Evolutionary conservation across 2,888 invertebrate species (phyloP).

Genomic region (Meteorus colon): DNA sequence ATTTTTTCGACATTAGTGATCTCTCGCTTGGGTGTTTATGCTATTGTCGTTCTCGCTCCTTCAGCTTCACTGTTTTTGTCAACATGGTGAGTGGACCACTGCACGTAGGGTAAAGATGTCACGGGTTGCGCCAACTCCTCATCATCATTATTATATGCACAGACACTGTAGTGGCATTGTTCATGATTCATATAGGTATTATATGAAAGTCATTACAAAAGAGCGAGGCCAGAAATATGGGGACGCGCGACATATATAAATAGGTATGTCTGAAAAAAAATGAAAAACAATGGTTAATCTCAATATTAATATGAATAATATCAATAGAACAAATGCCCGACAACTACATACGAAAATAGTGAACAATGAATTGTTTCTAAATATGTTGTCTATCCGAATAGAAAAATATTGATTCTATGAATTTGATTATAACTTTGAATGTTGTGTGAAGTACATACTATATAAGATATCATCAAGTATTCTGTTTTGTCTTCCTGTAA

Average conservation of each 20-base stretch:
- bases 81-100: conserved; percentile 32
- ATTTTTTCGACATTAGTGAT: neutral
- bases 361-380: too few species aligned
- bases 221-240: neutral
- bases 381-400: too few species aligned
- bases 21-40: neutral
- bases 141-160: conserved; percentile 67
- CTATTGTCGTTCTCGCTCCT: conserved; percentile 2
- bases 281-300: too few species aligned
- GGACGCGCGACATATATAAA: neutral
- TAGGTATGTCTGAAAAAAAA: too few species aligned
- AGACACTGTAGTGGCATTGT: conserved; percentile 26
- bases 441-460: too few species aligned
- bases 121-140: conserved; percentile 49
- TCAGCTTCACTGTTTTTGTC: conserved; percentile 16
- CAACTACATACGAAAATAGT: too few species aligned
- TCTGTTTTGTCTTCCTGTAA: too few species aligned
- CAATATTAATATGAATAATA: too few species aligned
- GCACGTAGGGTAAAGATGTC: conserved; percentile 26
- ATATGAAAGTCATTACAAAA: neutral
- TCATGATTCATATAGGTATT: conserved; percentile 1
- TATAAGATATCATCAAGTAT: too few species aligned
- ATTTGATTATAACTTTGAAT: too few species aligned
- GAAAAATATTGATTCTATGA: too few species aligned
- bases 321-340: too few species aligned